Evolutionary conservation across 2,113 vertebrate species (phyloP), one percentile per base, ranked within the genome.

Genomic region (Narcine bancroftii): DNA sequence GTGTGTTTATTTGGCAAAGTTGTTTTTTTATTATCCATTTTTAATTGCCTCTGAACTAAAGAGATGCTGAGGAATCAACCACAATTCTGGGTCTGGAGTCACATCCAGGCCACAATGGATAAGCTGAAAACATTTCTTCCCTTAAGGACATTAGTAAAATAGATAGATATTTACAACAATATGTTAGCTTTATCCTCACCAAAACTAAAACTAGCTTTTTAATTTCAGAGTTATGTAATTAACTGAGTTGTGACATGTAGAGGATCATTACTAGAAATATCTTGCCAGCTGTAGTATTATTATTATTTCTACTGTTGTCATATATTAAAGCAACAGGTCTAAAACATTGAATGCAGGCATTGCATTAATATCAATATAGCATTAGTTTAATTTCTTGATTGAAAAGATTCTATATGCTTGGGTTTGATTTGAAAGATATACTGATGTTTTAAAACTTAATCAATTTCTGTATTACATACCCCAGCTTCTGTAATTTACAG

Each of bases 401-500:
- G 26, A 29, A 53, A 33, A 53, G 11, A 33, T 33, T 47, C 81
- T 19, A 21, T 17, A 21, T 87, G 6, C 6, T 36, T 63, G 81
- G 39, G 53, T 15, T 33, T 60, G 53, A 63, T 60, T 87, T 87
- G 19, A 9, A 36, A 21, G 15, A n/a, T 21, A 21, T 85, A 36
- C n/a, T 60, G 5, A 87, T 21, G 26, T 33, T 26, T 83, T 53
- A 87, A 87, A 87, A 6, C 1, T n/a, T 33, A 60, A 85, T 60
- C 81, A 60, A 47, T 6, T 5, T 60, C 17, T 36, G 45, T 87
- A 24, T 87, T 63, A 87, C 50, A 87, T 87, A 87, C 81, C 81
- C 95, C 6, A 97, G 94, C 91, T 94, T 95, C 94, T 92, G 92
- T 56, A 96, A 93, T 93, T 77, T 94, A 93, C 94, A 96, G 94